phyloP scores from a whole-genome alignment of 2,113 vertebrate genomes.

The Felis chaus region DNA sequence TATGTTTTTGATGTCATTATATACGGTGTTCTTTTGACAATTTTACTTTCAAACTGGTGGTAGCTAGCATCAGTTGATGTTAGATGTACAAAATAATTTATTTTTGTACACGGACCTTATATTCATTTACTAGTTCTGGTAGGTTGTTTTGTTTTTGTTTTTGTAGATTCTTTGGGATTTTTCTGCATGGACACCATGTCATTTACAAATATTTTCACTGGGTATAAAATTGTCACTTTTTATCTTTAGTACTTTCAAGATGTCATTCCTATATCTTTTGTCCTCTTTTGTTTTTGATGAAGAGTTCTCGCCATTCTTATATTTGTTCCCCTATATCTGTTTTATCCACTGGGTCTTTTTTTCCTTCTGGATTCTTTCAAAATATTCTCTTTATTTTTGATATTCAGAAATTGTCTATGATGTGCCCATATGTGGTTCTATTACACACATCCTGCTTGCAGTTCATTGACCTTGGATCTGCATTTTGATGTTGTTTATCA shows the following conservation, averaged over 20 bases:
- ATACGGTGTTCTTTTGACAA: neutral
- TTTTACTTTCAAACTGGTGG: neutral
- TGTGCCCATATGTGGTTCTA: neutral
- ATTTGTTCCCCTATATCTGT: neutral
- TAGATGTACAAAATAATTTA: neutral
- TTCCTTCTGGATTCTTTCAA: neutral
- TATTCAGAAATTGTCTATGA: neutral
- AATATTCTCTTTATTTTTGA: neutral
- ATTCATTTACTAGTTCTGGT: neutral
- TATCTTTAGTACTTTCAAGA: neutral
- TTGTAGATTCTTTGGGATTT: neutral
- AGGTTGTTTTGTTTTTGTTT: neutral
- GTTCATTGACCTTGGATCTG: neutral
- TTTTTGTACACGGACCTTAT: neutral
- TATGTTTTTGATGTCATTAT: neutral
- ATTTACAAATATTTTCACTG: neutral
- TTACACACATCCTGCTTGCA: neutral
- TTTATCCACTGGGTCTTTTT: neutral
- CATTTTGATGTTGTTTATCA: neutral
- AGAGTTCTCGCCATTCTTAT: neutral
- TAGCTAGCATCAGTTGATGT: neutral
- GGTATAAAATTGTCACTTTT: neutral
- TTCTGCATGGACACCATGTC: neutral
- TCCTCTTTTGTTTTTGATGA: neutral
- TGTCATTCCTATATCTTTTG: neutral